phyloP scores from a whole-genome alignment of 2,113 vertebrate species.

The Thomomys bottae region DNA sequence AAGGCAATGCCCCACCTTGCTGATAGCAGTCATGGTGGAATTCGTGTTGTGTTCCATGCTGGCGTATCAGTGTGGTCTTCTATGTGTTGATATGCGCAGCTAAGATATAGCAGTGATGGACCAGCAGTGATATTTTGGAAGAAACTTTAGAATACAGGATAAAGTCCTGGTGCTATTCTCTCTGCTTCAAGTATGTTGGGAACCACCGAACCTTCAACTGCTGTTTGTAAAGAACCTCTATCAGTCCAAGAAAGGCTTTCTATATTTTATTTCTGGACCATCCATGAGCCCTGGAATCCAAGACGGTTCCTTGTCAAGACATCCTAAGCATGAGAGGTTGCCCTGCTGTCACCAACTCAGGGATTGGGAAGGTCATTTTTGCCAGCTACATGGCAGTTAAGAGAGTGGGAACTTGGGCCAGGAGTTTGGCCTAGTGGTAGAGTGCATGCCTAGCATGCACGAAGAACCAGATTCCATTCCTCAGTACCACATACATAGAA shows the following conservation, averaged over 20 bases:
- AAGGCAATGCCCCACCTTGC: background rate
- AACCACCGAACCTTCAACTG: background rate
- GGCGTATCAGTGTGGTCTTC: background rate
- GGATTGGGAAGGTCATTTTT: background rate
- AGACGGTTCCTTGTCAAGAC: background rate
- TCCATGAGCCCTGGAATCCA: background rate
- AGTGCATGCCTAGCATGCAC: too few species aligned
- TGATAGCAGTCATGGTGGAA: background rate
- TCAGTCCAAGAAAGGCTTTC: background rate
- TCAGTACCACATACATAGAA: too few species aligned
- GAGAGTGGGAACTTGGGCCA: constrained; percentile 16
- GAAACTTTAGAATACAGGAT: background rate
- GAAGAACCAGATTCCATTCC: too few species aligned
- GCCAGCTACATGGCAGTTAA: background rate
- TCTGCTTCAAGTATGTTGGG: background rate
- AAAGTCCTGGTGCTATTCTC: background rate
- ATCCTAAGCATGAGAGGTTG: background rate
- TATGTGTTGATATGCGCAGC: background rate
- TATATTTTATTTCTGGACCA: background rate
- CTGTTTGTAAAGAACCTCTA: background rate
- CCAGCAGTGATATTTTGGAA: background rate
- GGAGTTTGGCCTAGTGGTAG: too few species aligned
- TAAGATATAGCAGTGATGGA: background rate
- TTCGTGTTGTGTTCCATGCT: background rate
- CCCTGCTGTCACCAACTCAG: background rate